Conservation (phyloP, 2,113 vertebrate genomes). For the Nothoprocta perdicaria region DNA sequence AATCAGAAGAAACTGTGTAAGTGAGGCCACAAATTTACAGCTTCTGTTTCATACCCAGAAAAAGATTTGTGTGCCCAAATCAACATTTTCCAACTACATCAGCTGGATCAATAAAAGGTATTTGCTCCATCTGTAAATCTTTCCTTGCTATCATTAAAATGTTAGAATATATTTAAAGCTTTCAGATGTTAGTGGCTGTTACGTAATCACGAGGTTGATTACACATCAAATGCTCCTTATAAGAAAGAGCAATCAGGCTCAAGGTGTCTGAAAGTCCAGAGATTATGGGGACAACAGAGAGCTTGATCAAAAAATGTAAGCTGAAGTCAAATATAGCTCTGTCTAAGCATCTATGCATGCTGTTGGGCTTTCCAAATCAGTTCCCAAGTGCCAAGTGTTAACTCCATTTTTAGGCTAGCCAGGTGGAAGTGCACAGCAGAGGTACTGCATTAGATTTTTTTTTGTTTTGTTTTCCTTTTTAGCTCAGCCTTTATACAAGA, state of each 20-base stretch:
- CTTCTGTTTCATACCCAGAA: slow-evolving; percentile 33
- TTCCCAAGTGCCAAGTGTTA: background rate
- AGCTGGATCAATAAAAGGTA: slow-evolving; percentile 36
- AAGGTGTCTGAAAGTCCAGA: slow-evolving; percentile 54
- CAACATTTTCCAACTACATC: slow-evolving; percentile 33
- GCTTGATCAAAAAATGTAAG: slow-evolving; percentile 31
- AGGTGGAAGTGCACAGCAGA: slow-evolving; percentile 4
- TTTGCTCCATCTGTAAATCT: slow-evolving; percentile 51
- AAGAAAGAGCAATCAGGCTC: slow-evolving; percentile 17
- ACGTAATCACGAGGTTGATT: slow-evolving; percentile 56
- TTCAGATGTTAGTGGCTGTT: slow-evolving; percentile 63
- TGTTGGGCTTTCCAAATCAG: background rate
- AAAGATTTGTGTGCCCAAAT: background rate
- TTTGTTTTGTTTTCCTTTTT: background rate
- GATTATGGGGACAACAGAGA: slow-evolving; percentile 32
- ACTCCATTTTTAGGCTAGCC: background rate
- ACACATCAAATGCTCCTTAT: slow-evolving; percentile 30
- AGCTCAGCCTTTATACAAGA: background rate
- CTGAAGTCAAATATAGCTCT: background rate
- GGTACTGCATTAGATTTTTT: background rate
- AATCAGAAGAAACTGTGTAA: background rate
- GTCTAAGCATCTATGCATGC: slow-evolving; percentile 10
- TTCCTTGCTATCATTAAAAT: slow-evolving; percentile 55
- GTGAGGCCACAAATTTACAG: background rate
- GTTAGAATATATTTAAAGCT: slow-evolving; percentile 57